A percentile compares a stretch with the other conserved stretches of the same genome.
Evolutionary conservation across 2,888 invertebrate genomes (phyloP).

Genomic region (Ennomos erosarius): DNA sequence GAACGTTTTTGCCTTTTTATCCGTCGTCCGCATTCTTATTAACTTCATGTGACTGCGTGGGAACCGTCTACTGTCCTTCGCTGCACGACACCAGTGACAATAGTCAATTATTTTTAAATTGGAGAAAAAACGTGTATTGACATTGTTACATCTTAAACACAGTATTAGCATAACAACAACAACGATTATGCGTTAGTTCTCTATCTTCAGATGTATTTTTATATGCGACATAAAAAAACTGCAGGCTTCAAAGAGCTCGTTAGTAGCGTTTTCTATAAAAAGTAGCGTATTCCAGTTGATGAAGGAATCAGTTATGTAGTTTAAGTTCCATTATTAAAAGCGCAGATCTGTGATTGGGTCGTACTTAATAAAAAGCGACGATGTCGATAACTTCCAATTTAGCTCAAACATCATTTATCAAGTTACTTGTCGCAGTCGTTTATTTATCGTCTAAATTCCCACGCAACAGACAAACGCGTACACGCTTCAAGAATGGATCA

Average conservation of each 20-base stretch:
- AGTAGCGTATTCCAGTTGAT: background rate
- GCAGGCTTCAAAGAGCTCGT: too few species aligned
- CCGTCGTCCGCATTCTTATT: conserved; percentile 86
- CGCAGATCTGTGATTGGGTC: conserved; percentile 25
- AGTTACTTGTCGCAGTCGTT: conserved; percentile 32
- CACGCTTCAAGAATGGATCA: conserved; percentile 32
- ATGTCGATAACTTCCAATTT: conserved; percentile 26
- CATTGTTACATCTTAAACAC: conserved; percentile 26
- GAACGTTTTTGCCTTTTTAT: conserved; percentile 84
- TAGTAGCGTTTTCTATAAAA: too few species aligned
- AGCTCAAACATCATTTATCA: conserved; percentile 32
- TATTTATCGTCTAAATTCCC: conserved; percentile 35
- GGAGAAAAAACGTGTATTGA: conserved; percentile 24
- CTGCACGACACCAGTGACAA: conserved; percentile 69
- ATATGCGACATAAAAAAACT: too few species aligned
- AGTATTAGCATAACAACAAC: conserved; percentile 4
- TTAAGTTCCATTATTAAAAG: conserved; percentile 25
- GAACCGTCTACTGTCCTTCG: conserved; percentile 73
- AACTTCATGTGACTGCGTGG: conserved; percentile 87
- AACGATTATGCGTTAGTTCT: background rate
- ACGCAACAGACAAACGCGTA: conserved; percentile 23
- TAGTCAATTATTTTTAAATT: conserved; percentile 42
- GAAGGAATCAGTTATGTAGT: conserved; percentile 11
- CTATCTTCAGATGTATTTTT: background rate
- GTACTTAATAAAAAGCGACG: conserved; percentile 19